These are phyloP conservation scores for Xenentodon cancila DNA, from an alignment of 2,797 vertebrate genomes.

Conservation along the genomic window DNA sequence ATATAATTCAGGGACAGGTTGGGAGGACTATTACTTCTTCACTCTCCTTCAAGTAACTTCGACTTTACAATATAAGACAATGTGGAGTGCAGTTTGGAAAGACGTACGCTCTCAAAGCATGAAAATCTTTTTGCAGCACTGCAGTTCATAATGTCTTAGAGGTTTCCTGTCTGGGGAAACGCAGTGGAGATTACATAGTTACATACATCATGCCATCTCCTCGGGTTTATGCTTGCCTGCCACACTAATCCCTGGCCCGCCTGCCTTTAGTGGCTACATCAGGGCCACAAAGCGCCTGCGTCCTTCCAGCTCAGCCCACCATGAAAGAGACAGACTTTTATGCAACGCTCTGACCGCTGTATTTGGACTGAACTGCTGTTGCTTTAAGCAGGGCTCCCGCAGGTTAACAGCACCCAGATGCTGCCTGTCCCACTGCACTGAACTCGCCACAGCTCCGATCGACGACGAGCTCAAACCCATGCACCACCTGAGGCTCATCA, in stretches of 20 bases:
- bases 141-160: slow-evolving; percentile 27
- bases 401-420: slow-evolving; percentile 69
- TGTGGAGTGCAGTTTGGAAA: slow-evolving; percentile 3
- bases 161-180: slow-evolving; percentile 51
- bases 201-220: slow-evolving; percentile 52
- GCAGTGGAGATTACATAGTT: slow-evolving; percentile 63
- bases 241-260: slow-evolving; percentile 62
- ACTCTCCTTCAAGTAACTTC: slow-evolving; percentile 52
- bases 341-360: slow-evolving; percentile 65
- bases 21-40: slow-evolving; percentile 43
- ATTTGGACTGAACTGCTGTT: slow-evolving; percentile 68
- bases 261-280: slow-evolving; percentile 50
- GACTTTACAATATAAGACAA: slow-evolving; percentile 26
- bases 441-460: slow-evolving; percentile 32
- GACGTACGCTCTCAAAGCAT: slow-evolving; percentile 9
- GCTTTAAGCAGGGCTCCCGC: slow-evolving; percentile 56
- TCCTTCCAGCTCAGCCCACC: slow-evolving; percentile 61
- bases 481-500: slow-evolving; percentile 63
- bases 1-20: slow-evolving; percentile 73
- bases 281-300: slow-evolving; percentile 50
- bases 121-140: slow-evolving; percentile 8
- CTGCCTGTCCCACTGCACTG: slow-evolving; percentile 52
- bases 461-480: slow-evolving; percentile 29
- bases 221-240: slow-evolving; percentile 61
- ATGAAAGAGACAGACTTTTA: slow-evolving; percentile 75